Percentiles rank a stretch among this genome's conserved stretches.
These are phyloP conservation scores for Planococcus citri DNA, from an alignment of 1,140 invertebrate species.

Conservation along the genomic window DNA sequence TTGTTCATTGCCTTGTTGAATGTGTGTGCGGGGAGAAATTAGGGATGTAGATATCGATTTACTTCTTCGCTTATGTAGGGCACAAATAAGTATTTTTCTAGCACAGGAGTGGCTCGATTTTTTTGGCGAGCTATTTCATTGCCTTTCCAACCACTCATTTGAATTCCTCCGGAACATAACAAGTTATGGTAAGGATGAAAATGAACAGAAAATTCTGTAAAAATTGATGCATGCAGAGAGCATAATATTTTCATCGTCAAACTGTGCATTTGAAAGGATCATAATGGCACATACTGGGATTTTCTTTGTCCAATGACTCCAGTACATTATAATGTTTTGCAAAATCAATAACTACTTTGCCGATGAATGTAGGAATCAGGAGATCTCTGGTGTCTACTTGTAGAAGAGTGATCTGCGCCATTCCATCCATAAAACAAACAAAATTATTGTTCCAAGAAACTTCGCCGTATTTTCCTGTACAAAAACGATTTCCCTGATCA, in stretches of 20 bases:
- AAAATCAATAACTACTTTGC: not conserved
- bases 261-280: too few relatives aligned
- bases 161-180: not conserved
- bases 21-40: too few relatives aligned
- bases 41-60: too few relatives aligned
- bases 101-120: not conserved
- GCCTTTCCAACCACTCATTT: not conserved
- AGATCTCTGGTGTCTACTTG: not conserved
- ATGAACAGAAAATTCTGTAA: not conserved
- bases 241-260: too few relatives aligned
- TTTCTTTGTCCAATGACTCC: not conserved
- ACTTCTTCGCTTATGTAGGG: not conserved
- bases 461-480: conserved; percentile 25
- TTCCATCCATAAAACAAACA: conserved; percentile 84
- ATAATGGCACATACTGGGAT: too few relatives aligned
- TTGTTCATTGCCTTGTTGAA: too few relatives aligned
- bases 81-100: not conserved
- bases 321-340: not conserved
- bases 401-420: conserved; percentile 53
- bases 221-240: too few relatives aligned
- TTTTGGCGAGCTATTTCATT: not conserved
- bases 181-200: not conserved
- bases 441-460: conserved; percentile 74
- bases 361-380: not conserved
- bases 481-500: too few relatives aligned